These are phyloP conservation scores for Austrofundulus limnaeus DNA, from an alignment of 2,113 vertebrate genomes.

Conservation along the genomic window DNA sequence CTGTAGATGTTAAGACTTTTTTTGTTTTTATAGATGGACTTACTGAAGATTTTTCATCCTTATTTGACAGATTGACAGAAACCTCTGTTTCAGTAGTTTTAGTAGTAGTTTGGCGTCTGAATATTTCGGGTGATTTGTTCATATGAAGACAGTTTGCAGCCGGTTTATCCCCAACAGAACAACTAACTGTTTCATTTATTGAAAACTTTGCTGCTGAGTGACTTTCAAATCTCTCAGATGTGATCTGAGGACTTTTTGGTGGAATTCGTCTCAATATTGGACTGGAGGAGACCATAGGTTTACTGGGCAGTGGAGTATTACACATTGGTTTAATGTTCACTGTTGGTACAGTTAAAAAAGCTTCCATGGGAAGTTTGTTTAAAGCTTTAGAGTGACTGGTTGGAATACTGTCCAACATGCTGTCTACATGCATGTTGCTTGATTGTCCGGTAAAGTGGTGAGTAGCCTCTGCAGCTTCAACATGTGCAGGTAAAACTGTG, in stretches of 20 bases:
- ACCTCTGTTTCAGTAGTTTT: conserved; percentile 16
- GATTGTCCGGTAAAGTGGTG: conserved; percentile 8
- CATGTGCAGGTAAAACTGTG: conserved; percentile 2
- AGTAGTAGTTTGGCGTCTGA: conserved; percentile 10
- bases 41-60: conserved; percentile 6
- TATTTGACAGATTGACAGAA: not conserved
- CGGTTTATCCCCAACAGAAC: conserved; percentile 16
- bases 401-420: conserved; percentile 4
- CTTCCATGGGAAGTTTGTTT: conserved; percentile 11
- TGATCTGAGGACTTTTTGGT: conserved; percentile 43
- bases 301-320: conserved; percentile 5
- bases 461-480: conserved; percentile 3
- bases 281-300: conserved; percentile 15
- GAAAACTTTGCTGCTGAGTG: conserved; percentile 6
- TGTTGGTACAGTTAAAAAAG: not conserved
- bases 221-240: conserved; percentile 21
- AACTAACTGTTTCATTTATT: conserved; percentile 1
- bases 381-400: not conserved
- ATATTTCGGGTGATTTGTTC: not conserved
- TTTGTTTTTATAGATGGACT: conserved; percentile 30
- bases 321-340: conserved; percentile 11
- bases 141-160: not conserved
- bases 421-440: conserved; percentile 5
- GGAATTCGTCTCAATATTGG: conserved; percentile 26
- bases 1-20: not conserved